These are phyloP conservation scores for Drosophila yakuba DNA, from an alignment of 1,140 invertebrate genomes.

Conservation along the genomic window DNA sequence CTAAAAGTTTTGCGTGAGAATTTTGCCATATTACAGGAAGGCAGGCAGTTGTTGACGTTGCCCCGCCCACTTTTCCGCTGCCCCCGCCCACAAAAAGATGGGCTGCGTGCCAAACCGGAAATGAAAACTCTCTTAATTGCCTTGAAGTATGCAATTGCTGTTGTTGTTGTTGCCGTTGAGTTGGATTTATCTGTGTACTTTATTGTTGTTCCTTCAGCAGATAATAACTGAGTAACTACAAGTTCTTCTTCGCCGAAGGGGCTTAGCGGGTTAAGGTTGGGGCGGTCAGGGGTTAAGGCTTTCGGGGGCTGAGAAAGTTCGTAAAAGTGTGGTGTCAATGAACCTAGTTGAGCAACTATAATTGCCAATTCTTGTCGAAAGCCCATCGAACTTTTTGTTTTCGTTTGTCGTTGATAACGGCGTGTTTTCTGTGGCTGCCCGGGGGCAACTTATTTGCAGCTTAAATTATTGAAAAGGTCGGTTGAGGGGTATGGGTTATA, in stretches of 20 bases:
- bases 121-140: conserved; percentile 79
- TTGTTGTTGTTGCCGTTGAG: conserved; percentile 23
- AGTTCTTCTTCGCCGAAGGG: conserved; percentile 15
- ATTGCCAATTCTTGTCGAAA: conserved; percentile 54
- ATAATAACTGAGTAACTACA: conserved; percentile 62
- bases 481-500: neutral
- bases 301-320: conserved; percentile 26
- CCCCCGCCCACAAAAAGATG: neutral
- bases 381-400: conserved; percentile 52
- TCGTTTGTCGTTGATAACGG: conserved; percentile 14
- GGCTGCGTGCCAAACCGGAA: conserved; percentile 75
- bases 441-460: neutral
- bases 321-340: conserved; percentile 49
- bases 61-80: conserved; percentile 18
- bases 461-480: conserved; percentile 20
- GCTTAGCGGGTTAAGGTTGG: conserved; percentile 2
- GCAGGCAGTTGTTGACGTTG: conserved; percentile 34
- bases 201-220: conserved; percentile 48
- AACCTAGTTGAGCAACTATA: conserved; percentile 47
- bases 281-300: conserved; percentile 8
- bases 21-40: conserved; percentile 73
- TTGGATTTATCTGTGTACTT: conserved; percentile 38
- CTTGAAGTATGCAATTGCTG: conserved; percentile 73
- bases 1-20: conserved; percentile 76
- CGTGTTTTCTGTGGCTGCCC: conserved; percentile 11